A percentile compares a stretch with the other conserved stretches of the same genome.
phyloP scores from a whole-genome alignment of 92 coral and sea anemone genomes.

The Parazoanthus atlanticus region DNA sequence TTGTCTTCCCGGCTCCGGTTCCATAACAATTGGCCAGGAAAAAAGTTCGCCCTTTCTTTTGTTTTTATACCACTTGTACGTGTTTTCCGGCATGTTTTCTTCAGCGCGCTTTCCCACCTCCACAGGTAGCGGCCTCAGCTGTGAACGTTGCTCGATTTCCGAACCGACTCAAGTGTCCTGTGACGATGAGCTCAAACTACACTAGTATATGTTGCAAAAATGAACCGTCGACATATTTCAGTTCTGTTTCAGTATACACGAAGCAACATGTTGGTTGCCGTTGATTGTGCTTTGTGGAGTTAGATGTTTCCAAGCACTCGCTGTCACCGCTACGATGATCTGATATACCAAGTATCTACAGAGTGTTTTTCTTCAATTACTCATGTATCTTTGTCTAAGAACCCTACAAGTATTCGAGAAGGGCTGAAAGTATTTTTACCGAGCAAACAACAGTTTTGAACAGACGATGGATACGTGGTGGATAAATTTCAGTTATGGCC shows the following conservation, averaged over 20 bases:
- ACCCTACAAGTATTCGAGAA: too few relatives aligned
- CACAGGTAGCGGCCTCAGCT: background rate
- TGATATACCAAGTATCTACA: too few relatives aligned
- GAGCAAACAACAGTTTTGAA: too few relatives aligned
- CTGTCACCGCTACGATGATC: background rate
- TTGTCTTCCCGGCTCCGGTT: background rate
- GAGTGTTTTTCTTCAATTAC: too few relatives aligned
- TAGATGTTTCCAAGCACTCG: background rate
- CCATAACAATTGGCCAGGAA: background rate
- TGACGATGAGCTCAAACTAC: conserved; percentile 10
- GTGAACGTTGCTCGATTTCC: background rate
- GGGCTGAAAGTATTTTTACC: too few relatives aligned
- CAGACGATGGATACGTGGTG: too few relatives aligned
- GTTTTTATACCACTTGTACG: background rate
- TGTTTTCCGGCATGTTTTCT: background rate
- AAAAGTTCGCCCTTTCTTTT: background rate
- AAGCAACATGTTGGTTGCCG: background rate
- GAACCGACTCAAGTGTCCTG: background rate
- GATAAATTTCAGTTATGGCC: too few relatives aligned
- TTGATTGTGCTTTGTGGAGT: background rate
- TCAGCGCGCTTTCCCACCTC: conserved; percentile 6
- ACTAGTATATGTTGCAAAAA: background rate
- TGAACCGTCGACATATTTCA: background rate
- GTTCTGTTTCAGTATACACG: background rate
- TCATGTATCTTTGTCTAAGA: too few relatives aligned